These are phyloP conservation scores for Archegozetes longisetosus DNA, from an alignment of 1,140 invertebrate genomes.

Conservation along the genomic window DNA sequence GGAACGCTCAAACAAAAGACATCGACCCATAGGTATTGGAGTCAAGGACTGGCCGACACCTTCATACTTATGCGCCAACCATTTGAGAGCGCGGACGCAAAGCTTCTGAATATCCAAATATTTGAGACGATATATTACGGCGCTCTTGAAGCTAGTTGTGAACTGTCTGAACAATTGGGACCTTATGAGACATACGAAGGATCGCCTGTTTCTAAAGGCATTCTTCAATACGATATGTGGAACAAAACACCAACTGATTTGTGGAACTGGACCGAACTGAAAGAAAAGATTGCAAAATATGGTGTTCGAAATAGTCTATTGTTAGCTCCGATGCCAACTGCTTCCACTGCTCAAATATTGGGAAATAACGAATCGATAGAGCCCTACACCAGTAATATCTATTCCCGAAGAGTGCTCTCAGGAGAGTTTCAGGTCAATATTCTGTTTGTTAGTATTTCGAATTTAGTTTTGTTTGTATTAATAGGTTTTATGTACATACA, in stretches of 20 bases:
- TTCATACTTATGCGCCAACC: constrained; percentile 88
- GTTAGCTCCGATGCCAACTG: constrained; percentile 95
- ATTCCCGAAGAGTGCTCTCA: constrained; percentile 77
- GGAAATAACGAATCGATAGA: constrained; percentile 98
- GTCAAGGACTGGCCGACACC: constrained; percentile 93
- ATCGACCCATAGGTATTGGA: constrained; percentile 90
- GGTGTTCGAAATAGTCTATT: constrained; percentile 89
- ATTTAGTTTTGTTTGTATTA: background rate
- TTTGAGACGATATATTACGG: constrained; percentile 98
- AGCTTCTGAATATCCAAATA: constrained; percentile 79
- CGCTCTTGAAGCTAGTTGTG: constrained; percentile 90
- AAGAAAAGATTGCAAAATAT: constrained; percentile 68
- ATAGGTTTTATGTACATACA: background rate
- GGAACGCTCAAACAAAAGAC: constrained; percentile 65
- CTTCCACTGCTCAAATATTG: constrained; percentile 95
- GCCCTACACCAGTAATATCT: constrained; percentile 95
- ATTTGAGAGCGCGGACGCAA: constrained; percentile 61
- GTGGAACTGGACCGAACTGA: constrained; percentile 76
- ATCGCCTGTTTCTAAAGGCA: constrained; percentile 81
- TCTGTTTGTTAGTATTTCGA: background rate
- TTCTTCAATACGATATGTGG: constrained; percentile 99
- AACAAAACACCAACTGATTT: constrained; percentile 64
- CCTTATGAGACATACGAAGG: constrained; percentile 81
- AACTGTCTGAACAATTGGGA: constrained; percentile 71
- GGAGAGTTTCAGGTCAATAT: constrained; percentile 53